phyloP scores from a whole-genome alignment of 2,797 vertebrate species.

The Dromococcyx pavoninus region DNA sequence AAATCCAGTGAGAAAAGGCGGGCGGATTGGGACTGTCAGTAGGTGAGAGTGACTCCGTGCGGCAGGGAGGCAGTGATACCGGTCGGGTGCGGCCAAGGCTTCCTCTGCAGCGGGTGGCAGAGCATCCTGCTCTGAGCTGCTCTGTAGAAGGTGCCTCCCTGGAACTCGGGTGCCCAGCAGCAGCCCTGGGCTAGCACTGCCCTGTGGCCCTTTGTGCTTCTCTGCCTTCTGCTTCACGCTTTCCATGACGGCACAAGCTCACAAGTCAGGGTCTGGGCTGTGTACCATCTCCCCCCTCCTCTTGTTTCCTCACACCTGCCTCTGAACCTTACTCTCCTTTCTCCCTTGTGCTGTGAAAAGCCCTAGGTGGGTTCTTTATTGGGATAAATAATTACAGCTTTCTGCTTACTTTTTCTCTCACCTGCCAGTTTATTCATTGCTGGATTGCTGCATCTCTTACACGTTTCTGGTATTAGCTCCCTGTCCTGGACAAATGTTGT shows the following conservation, averaged over 20 bases:
- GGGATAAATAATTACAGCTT: background rate
- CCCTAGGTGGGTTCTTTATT: background rate
- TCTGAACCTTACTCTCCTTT: background rate
- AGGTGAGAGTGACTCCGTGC: fast-evolving
- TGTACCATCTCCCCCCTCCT: background rate
- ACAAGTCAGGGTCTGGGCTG: background rate
- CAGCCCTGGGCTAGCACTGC: background rate
- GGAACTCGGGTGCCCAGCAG: fast-evolving
- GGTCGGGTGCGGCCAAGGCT: fast-evolving
- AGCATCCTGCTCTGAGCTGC: fast-evolving
- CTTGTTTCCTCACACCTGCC: background rate
- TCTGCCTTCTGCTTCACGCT: background rate
- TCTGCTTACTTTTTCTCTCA: background rate
- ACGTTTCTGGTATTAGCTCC: background rate
- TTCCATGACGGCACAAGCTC: background rate
- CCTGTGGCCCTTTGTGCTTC: background rate
- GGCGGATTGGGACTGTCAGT: background rate
- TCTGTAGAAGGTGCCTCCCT: background rate
- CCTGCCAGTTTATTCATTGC: background rate
- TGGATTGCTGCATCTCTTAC: background rate
- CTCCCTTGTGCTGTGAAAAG: background rate
- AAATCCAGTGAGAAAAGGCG: background rate
- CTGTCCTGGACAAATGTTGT: background rate
- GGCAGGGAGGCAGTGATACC: fast-evolving
- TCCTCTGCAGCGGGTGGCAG: background rate